These are phyloP conservation scores for Melieria crassipennis DNA, from an alignment of 2,888 invertebrate species.

Conservation along the genomic window DNA sequence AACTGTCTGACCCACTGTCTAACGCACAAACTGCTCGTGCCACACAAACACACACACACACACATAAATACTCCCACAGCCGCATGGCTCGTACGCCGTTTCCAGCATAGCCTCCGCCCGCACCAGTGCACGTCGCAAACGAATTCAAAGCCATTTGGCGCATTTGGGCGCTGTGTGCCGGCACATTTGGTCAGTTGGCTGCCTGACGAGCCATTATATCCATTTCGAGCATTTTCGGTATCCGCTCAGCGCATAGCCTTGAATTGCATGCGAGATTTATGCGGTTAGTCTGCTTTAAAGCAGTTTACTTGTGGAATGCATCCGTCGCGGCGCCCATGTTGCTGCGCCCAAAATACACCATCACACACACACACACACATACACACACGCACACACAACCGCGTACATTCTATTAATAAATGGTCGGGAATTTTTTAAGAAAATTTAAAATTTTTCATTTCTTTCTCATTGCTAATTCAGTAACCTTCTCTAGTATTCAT, in stretches of 20 bases:
- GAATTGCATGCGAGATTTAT: conserved; percentile 18
- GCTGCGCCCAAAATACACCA: background rate
- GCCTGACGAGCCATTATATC: no score
- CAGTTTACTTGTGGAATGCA: conserved; percentile 6
- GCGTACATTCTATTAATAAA: no score
- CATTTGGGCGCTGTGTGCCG: no score
- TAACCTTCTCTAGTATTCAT: no score
- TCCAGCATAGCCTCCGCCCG: background rate
- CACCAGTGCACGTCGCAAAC: no score
- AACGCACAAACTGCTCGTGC: no score
- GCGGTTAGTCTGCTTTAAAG: conserved; percentile 10
- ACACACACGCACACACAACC: background rate
- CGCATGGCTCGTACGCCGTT: background rate
- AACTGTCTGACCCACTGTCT: background rate
- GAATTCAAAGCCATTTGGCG: no score
- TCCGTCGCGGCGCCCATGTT: background rate
- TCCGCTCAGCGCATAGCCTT: background rate
- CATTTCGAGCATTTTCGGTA: no score
- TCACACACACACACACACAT: background rate
- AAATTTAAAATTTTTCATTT: no score
- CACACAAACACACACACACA: background rate
- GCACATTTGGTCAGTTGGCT: no score
- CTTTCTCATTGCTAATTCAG: no score
- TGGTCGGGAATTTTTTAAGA: no score
- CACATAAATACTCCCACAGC: background rate